Evolutionary conservation across 2,888 invertebrate genomes (phyloP).

Genomic region (Pachliopta kotzebuea): DNA sequence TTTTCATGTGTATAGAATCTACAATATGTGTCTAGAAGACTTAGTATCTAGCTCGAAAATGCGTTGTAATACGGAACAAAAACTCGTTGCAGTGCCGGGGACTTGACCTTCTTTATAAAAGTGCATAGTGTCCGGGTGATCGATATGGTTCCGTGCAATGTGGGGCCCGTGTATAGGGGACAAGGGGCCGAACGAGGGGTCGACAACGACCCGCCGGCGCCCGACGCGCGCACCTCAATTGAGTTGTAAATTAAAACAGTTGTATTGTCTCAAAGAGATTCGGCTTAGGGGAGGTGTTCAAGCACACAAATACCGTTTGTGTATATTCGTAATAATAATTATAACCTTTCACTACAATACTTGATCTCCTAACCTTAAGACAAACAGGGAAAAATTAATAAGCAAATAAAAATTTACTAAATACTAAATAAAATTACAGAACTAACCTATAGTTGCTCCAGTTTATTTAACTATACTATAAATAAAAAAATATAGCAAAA

Average conservation of each 20-base stretch:
- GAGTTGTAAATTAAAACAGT: slow-evolving; percentile 46
- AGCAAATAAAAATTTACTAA: neutral
- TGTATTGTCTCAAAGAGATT: slow-evolving; percentile 29
- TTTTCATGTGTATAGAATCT: too few relatives aligned
- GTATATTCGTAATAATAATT: slow-evolving; percentile 9
- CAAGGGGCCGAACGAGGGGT: slow-evolving; percentile 40
- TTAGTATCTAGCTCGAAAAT: slow-evolving; percentile 1
- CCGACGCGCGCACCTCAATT: slow-evolving; percentile 51
- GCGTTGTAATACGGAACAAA: slow-evolving; percentile 9
- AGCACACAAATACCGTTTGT: slow-evolving; percentile 17
- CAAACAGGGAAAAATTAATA: neutral
- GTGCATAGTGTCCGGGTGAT: slow-evolving; percentile 59
- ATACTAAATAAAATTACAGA: neutral
- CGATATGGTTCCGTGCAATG: slow-evolving; percentile 52
- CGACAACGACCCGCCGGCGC: slow-evolving; percentile 48
- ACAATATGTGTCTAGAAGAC: neutral
- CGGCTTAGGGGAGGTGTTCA: slow-evolving; percentile 22
- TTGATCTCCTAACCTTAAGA: neutral
- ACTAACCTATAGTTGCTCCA: neutral
- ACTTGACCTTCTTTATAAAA: slow-evolving; percentile 37
- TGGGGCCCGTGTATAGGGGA: slow-evolving; percentile 49
- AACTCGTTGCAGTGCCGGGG: slow-evolving; percentile 19
- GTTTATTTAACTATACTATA: neutral
- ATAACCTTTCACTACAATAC: slow-evolving; percentile 9
- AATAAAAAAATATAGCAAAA: neutral